phyloP scores from a whole-genome alignment of 2,888 invertebrate genomes.

The Eupithecia insigniata region DNA sequence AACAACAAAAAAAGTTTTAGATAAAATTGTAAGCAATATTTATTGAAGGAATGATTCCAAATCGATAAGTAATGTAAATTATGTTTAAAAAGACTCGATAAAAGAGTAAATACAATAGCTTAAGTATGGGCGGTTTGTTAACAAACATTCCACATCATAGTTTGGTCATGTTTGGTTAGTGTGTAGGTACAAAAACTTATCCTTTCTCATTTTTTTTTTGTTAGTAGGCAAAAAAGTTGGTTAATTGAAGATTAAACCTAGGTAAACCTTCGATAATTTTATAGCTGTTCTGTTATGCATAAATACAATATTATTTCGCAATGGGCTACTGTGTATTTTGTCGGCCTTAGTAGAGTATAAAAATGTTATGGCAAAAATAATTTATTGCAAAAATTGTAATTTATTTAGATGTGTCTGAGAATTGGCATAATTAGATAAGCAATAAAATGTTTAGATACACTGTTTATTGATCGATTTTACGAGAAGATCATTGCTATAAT shows the following conservation, averaged over 20 bases:
- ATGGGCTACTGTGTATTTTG: background rate
- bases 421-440: conserved; percentile 26
- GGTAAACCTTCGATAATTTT: background rate
- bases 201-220: background rate
- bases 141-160: no score
- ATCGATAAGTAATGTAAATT: no score
- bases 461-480: conserved; percentile 7
- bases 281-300: background rate
- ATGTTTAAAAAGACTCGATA: no score
- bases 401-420: conserved; percentile 25
- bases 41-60: no score
- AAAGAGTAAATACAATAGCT: no score
- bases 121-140: no score
- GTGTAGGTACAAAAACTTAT: no score
- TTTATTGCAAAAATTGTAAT: conserved; percentile 34
- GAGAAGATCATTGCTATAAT: background rate
- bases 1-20: no score
- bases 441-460: conserved; percentile 21
- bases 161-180: no score
- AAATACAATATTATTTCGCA: background rate
- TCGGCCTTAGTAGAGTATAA: background rate
- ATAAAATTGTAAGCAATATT: no score
- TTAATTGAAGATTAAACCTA: background rate
- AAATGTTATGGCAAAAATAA: conserved; percentile 23
- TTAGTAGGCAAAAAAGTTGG: background rate